Evolutionary conservation across 1,140 invertebrate species (phyloP), one percentile per base, ranked within the genome.

Genomic region (Brachionus calyciflorus): DNA sequence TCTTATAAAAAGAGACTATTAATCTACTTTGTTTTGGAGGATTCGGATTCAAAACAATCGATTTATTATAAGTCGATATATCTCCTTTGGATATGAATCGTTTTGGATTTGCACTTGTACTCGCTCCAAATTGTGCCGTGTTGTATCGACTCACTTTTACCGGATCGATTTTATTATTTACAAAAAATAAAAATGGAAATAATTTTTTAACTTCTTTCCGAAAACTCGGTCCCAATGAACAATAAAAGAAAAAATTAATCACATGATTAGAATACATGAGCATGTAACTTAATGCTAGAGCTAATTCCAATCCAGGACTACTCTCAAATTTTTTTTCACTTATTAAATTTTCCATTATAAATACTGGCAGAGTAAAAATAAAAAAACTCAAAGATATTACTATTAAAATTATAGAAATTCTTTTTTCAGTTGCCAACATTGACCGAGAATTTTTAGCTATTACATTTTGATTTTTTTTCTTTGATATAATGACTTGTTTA

Each of bases 231-330:
- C 69, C 69, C 28, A 73, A 28, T 2, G 69, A 73, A 17, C 46
- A 73, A 40, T 73, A 73, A 19, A 73, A 55, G 40, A 73, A 73
- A 41, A 73, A 73, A 24, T 73, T 73, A 21, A 73, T 73, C 46
- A 73, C 69, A 51, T 73, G 69, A 26, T 73, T 73, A 7, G 26
- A 37, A 17, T 73, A 73, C 69, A 73, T 73, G 9, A 73, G 17
- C 69, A 73, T 73, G 46, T 73, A 73, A 26, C 30, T 40, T 14
- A 73, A 12, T n/a, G 69, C 69, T 28, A 73, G 24, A 7, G 46
- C 69, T 0, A 73, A 21, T 30, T 73, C 69, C 5, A 49, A 26
- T 1, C 9, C 12, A 1, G 60, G 60, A 24, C 12, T 65, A 3
- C n/a, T n/a, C n/a, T n/a, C 17, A 24, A 41, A 46, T 10, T 17